These are phyloP conservation scores for Choreutis nemorana DNA, from an alignment of 2,888 invertebrate genomes.

Conservation along the genomic window DNA sequence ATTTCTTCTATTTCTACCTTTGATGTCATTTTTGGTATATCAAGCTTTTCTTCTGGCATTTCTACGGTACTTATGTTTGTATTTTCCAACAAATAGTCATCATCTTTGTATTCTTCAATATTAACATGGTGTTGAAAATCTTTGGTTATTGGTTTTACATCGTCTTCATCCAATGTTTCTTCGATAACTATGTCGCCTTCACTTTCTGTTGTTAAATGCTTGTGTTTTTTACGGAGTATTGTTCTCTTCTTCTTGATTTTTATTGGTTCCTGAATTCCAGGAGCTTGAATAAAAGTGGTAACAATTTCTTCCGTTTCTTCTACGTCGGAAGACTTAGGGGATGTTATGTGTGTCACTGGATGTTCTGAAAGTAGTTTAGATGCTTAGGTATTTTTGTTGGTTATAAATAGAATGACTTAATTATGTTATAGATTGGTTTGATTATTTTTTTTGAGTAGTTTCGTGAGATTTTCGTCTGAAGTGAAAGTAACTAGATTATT, in stretches of 20 bases:
- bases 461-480: no score
- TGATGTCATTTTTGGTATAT: conserved; percentile 30
- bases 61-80: conserved; percentile 36
- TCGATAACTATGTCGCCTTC: conserved; percentile 50
- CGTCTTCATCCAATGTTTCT: conserved; percentile 51
- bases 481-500: no score
- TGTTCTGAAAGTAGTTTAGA: conserved; percentile 29
- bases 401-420: neutral
- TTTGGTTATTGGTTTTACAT: conserved; percentile 12
- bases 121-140: conserved; percentile 29
- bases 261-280: conserved; percentile 58
- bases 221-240: conserved; percentile 52
- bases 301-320: conserved; percentile 69
- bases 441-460: no score
- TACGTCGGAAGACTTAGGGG: conserved; percentile 44
- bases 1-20: conserved; percentile 40
- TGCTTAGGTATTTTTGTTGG: conserved; percentile 1
- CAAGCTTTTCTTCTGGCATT: conserved; percentile 34
- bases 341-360: conserved; percentile 15
- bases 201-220: conserved; percentile 13
- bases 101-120: conserved; percentile 45
- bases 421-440: no score
- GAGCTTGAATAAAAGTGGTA: conserved; percentile 62
- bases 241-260: conserved; percentile 67
- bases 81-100: conserved; percentile 22